Evolutionary conservation across 2,113 vertebrate genomes (phyloP).

Genomic region (Pelusios castaneus): DNA sequence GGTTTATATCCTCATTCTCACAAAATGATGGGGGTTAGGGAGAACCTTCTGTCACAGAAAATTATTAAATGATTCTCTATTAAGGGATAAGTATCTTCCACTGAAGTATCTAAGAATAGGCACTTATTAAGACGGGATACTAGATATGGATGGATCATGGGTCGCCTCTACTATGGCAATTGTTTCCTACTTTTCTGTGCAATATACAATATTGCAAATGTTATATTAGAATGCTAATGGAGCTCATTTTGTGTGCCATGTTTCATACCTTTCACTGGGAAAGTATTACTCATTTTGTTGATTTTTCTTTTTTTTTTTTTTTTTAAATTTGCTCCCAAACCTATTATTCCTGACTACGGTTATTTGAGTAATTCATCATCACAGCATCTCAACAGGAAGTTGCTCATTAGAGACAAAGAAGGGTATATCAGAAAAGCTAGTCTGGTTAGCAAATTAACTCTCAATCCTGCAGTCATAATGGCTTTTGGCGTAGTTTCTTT

Average conservation of each 20-base stretch:
- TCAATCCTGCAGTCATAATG: not conserved
- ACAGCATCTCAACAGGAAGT: not conserved
- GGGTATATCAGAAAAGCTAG: not conserved
- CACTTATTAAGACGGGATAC: slow-evolving; percentile 18
- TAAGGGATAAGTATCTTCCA: slow-evolving; percentile 10
- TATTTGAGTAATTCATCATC: not conserved
- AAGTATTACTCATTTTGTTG: not conserved
- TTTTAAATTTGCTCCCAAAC: not conserved
- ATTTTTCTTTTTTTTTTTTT: not conserved
- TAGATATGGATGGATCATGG: not conserved
- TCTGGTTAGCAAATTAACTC: not conserved
- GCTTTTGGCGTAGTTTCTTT: not conserved
- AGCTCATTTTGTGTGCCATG: not conserved
- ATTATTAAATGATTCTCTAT: slow-evolving; percentile 23
- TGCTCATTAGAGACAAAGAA: not conserved
- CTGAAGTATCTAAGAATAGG: slow-evolving; percentile 9
- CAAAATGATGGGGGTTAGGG: slow-evolving; percentile 32
- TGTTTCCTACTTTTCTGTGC: slow-evolving; percentile 20
- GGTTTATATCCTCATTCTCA: slow-evolving; percentile 47
- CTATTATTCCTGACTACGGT: not conserved
- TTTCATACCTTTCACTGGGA: slow-evolving; percentile 5
- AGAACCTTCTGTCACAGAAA: slow-evolving; percentile 30
- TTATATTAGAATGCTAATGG: not conserved
- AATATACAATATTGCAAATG: not conserved
- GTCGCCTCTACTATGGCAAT: not conserved